Evolutionary conservation across 2,113 vertebrate genomes (phyloP).

Genomic region (Amblyornis subalaris): DNA sequence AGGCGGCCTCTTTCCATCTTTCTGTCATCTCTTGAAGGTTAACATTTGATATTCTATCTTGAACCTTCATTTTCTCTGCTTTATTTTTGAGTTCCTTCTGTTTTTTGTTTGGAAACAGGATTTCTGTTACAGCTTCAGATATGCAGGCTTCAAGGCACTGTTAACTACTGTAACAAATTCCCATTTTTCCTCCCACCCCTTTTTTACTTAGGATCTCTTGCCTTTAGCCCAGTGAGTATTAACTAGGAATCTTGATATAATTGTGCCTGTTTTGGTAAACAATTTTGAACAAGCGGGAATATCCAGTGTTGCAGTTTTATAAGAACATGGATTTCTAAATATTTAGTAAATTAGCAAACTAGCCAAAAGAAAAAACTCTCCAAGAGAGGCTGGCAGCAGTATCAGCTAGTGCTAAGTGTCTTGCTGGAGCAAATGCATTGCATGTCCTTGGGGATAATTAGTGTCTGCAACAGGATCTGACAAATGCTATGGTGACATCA

Average conservation of each 20-base stretch:
- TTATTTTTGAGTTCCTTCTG: neutral
- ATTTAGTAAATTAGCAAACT: conserved; percentile 35
- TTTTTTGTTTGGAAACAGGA: neutral
- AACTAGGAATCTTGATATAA: neutral
- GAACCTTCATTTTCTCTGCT: neutral
- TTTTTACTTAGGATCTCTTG: neutral
- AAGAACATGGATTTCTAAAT: conserved; percentile 25
- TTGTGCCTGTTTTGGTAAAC: neutral
- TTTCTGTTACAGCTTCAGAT: neutral
- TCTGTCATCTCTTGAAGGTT: neutral
- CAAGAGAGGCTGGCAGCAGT: neutral
- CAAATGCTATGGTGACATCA: neutral
- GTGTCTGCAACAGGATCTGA: neutral
- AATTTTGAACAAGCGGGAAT: neutral
- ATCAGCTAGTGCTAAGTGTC: conserved; percentile 6
- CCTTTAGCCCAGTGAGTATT: neutral
- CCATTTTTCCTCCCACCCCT: fast-evolving
- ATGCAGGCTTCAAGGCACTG: neutral
- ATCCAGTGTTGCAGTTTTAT: neutral
- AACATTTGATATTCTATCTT: neutral
- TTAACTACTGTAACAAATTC: neutral
- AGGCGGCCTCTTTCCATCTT: neutral
- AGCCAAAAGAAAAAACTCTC: neutral
- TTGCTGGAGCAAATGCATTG: neutral
- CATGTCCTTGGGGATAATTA: neutral